Conservation (phyloP, 2,888 invertebrate species). For the Hyppa rectilinea region DNA sequence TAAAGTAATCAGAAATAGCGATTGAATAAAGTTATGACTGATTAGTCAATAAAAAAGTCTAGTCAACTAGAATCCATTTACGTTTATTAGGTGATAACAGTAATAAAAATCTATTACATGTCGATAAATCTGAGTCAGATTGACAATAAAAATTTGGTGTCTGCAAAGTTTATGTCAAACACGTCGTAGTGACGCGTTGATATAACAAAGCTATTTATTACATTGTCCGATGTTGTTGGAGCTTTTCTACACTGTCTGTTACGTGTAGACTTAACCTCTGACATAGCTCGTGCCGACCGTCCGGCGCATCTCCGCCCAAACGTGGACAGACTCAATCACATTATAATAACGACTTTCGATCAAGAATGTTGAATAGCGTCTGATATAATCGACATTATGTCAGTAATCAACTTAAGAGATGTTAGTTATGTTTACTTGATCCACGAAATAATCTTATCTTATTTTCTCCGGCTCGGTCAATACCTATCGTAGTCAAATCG, state of each 20-base stretch:
- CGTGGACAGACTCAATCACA: slow-evolving; percentile 47
- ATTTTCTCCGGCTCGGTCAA: slow-evolving; percentile 1
- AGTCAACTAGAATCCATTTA: slow-evolving; percentile 47
- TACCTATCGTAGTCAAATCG: background rate
- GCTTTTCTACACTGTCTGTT: slow-evolving; percentile 39
- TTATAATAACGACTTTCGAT: slow-evolving; percentile 68
- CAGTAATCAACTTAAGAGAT: slow-evolving; percentile 30
- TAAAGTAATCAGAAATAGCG: slow-evolving; percentile 39
- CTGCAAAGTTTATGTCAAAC: slow-evolving; percentile 24
- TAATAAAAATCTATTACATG: slow-evolving; percentile 49
- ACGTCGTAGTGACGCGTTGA: slow-evolving; percentile 26
- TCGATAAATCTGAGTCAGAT: slow-evolving; percentile 27
- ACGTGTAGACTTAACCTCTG: slow-evolving; percentile 69
- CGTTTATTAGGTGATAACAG: slow-evolving; percentile 30
- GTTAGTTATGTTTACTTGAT: slow-evolving; percentile 16
- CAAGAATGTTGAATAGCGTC: slow-evolving; percentile 55
- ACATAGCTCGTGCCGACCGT: slow-evolving; percentile 63
- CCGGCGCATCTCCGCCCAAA: slow-evolving; percentile 38
- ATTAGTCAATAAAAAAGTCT: slow-evolving; percentile 29
- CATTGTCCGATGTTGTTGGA: slow-evolving; percentile 10
- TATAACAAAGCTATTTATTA: slow-evolving; percentile 45
- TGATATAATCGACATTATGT: slow-evolving; percentile 57
- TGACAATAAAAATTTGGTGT: slow-evolving; percentile 30
- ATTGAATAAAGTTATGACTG: slow-evolving; percentile 33
- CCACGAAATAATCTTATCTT: slow-evolving; percentile 12